Base-by-base conservation (phyloP, 2,113 vertebrate genomes). In the Dasyornis broadbenti region DNA sequence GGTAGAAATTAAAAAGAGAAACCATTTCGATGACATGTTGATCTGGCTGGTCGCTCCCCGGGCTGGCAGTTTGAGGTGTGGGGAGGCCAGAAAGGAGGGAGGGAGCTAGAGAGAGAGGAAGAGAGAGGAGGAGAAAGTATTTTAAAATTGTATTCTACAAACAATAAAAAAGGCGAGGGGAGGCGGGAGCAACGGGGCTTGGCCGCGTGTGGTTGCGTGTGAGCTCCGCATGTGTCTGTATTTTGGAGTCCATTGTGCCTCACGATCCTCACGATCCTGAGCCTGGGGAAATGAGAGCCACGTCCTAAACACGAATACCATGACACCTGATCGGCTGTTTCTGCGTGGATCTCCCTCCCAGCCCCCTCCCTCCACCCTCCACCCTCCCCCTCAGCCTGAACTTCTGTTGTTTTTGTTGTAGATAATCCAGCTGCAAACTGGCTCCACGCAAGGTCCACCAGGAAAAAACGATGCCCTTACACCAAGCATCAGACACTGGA, bases 381-480 rank as follows among this genome's bases (percentile, higher is more conserved):
- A 39, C 14, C 13, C 8, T 39, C 37, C 11, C 15, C 52, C 59
- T 57, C 40, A 91, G 73, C 30, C 84, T 94, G 77, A 97, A 87
- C 59, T 96, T 92, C 78, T 90, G 68, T 82, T 92, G 65, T 95
- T 96, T 96, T 91, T 72, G 69, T 96, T 97, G 49, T 97, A 99
- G 99, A 99, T 98, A 98, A 99, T 92, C 99, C 99, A 15, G 98
- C 98, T 31, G 98, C 99, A 97, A 99, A 99, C 98, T 99, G 99
- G 99, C 98, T 99, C 45, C 99, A 99, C 37, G 99, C 99, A n/a
- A 99, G 99, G 94, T 99, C 99, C 94, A 99, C 98, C 37, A 97
- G 99, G 96, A 99, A 99, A 98, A 99, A 99, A 94, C 98, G 99
- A 39, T 99, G 99, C 27, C 99, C 99, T 15, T 99, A 99, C 37